Evolutionary conservation across 2,113 vertebrate genomes (phyloP).

Genomic region (Nesoenas mayeri): DNA sequence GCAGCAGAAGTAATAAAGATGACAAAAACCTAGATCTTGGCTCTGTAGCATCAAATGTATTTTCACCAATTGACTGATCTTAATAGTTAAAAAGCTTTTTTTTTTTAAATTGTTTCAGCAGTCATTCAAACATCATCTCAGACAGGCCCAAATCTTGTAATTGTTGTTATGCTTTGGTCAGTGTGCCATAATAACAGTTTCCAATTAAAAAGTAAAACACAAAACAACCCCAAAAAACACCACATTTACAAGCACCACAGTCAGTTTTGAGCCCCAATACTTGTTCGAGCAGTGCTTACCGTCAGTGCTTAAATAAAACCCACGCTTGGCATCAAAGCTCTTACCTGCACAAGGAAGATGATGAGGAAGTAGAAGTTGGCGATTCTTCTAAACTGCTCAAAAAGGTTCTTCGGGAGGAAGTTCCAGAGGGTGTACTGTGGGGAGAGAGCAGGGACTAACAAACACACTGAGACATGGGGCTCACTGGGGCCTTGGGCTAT

Average conservation of each 20-base stretch:
- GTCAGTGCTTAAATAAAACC: neutral
- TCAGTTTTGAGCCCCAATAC: neutral
- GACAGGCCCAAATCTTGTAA: neutral
- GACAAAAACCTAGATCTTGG: neutral
- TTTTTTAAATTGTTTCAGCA: neutral
- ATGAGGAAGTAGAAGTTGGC: slow-evolving; percentile 99
- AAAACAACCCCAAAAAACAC: neutral
- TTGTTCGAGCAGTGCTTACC: neutral
- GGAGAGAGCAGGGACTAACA: neutral
- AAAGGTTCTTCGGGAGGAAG: slow-evolving; percentile 98
- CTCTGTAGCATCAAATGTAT: neutral
- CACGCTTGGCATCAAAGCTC: neutral
- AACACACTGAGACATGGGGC: neutral
- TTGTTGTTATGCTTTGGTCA: neutral
- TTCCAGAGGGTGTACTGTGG: slow-evolving; percentile 97
- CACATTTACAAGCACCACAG: neutral
- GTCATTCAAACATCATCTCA: neutral
- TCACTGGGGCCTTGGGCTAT: neutral
- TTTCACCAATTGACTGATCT: neutral
- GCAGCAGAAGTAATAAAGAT: neutral
- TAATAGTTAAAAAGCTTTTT: neutral
- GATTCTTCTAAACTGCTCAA: slow-evolving; percentile 98
- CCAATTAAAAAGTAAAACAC: neutral
- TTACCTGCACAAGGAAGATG: slow-evolving; percentile 98
- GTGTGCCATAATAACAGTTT: neutral